phyloP scores from a whole-genome alignment of 2,797 vertebrate genomes.

The Spatula versicolor region DNA sequence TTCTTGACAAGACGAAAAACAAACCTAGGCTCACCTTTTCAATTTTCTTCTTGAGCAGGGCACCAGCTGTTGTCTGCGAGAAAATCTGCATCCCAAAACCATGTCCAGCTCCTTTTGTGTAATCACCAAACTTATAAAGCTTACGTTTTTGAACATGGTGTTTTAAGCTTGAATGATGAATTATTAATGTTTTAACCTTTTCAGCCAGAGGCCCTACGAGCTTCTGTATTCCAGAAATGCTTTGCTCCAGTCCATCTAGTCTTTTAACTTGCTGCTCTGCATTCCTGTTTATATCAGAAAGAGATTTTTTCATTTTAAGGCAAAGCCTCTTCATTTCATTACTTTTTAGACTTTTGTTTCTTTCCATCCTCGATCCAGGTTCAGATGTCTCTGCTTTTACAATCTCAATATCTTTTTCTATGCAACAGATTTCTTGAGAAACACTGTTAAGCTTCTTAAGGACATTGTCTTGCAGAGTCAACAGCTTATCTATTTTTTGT shows the following conservation, averaged over 20 bases:
- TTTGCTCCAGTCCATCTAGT: conserved; percentile 84
- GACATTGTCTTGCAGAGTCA: conserved; percentile 83
- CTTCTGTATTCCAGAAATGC: conserved; percentile 84
- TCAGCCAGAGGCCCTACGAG: conserved; percentile 83
- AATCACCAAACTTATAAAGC: conserved; percentile 3
- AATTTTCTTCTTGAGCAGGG: conserved; percentile 68
- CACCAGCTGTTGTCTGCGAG: conserved; percentile 26
- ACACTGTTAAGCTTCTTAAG: conserved; percentile 82
- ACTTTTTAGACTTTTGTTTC: conserved; percentile 39
- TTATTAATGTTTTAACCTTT: conserved; percentile 81
- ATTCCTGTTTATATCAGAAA: conserved; percentile 76
- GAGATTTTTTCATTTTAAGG: conserved; percentile 86
- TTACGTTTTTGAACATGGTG: conserved; percentile 72
- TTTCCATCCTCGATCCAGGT: conserved; percentile 65
- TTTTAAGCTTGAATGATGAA: conserved; percentile 81
- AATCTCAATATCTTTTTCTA: conserved; percentile 84
- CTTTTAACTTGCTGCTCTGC: conserved; percentile 81
- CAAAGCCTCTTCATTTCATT: conserved; percentile 84
- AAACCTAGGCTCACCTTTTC: conserved; percentile 82
- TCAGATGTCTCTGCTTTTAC: conserved; percentile 84
- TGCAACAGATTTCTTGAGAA: conserved; percentile 79
- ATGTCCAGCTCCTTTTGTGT: conserved; percentile 67
- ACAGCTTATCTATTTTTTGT: conserved; percentile 84
- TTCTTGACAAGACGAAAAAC: conserved; percentile 18
- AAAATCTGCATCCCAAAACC: conserved; percentile 77